phyloP scores from a whole-genome alignment of 2,797 vertebrate species.

The Mus caroli region DNA sequence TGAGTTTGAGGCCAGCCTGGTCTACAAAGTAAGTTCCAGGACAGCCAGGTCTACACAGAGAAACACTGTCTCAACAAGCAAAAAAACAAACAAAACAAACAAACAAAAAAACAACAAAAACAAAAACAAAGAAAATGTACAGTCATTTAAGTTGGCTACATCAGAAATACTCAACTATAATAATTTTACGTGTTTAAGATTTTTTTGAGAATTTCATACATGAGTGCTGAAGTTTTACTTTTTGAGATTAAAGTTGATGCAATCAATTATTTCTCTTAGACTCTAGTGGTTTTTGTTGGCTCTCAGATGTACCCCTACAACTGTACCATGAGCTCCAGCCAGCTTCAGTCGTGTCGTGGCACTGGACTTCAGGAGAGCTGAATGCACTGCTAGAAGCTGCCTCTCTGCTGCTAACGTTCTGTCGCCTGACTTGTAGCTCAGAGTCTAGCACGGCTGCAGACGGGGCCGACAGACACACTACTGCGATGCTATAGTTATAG shows the following conservation, averaged over 20 bases:
- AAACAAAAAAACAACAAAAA: background rate
- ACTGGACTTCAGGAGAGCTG: constrained; percentile 72
- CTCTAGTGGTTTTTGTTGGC: constrained; percentile 65
- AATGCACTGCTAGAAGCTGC: constrained; percentile 62
- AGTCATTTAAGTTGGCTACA: background rate
- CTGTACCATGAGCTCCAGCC: constrained; percentile 51
- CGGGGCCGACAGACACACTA: constrained; percentile 79
- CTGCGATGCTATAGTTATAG: constrained; percentile 70
- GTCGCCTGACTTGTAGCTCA: constrained; percentile 9
- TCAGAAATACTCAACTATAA: constrained; percentile 29
- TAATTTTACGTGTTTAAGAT: constrained; percentile 66
- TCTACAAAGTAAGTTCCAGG: no score
- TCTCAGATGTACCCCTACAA: constrained; percentile 16
- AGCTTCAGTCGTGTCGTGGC: constrained; percentile 72
- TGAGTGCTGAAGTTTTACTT: background rate
- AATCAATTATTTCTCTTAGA: constrained; percentile 74
- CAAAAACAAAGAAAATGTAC: background rate
- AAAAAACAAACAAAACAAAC: no score
- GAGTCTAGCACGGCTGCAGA: constrained; percentile 67
- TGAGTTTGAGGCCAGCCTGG: no score
- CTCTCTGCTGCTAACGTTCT: constrained; percentile 50
- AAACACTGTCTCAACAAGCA: no score
- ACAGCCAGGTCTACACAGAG: no score
- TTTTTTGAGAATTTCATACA: background rate
- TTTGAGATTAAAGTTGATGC: constrained; percentile 72